Percentiles rank a stretch among this genome's conserved stretches.
phyloP scores from a whole-genome alignment of 2,113 vertebrate genomes.

The Phoxinus phoxinus region DNA sequence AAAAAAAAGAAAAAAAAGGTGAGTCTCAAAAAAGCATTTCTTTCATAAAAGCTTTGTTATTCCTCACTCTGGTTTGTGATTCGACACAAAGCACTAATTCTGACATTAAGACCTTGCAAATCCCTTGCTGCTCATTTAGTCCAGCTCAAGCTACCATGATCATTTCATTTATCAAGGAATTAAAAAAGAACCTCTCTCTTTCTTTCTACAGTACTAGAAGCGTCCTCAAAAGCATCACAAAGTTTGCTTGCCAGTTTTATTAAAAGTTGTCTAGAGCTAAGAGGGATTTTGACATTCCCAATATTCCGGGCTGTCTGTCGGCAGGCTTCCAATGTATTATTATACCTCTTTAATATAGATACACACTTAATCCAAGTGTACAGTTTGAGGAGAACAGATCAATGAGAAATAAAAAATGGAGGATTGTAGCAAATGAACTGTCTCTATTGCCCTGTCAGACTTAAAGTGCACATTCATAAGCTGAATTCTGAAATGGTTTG shows the following conservation, averaged over 20 bases:
- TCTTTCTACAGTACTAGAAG: not conserved
- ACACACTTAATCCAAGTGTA: constrained; percentile 50
- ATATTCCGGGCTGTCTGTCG: constrained; percentile 2
- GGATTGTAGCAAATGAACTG: constrained; percentile 53
- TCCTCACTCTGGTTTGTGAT: not conserved
- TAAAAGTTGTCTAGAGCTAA: constrained; percentile 13
- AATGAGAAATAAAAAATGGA: constrained; percentile 55
- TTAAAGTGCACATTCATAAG: constrained; percentile 43
- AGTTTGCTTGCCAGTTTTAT: constrained; percentile 25
- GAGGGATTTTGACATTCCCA: constrained; percentile 2
- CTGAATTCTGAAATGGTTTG: constrained; percentile 32
- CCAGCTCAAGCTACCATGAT: not conserved
- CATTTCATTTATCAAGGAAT: constrained; percentile 8
- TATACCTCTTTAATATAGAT: constrained; percentile 9
- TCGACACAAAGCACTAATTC: constrained; percentile 17
- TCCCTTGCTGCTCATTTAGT: constrained; percentile 26
- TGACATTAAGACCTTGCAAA: constrained; percentile 17
- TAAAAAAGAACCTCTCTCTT: not conserved
- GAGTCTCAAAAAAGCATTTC: not conserved
- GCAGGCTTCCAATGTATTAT: not conserved
- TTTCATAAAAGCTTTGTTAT: not conserved
- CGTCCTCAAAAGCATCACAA: constrained; percentile 4
- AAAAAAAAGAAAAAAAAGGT: not conserved
- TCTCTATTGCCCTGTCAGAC: constrained; percentile 29
- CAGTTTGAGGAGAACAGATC: constrained; percentile 55